Evolutionary conservation across 2,797 vertebrate species (phyloP).

Genomic region (Anomalospiza imberbis): DNA sequence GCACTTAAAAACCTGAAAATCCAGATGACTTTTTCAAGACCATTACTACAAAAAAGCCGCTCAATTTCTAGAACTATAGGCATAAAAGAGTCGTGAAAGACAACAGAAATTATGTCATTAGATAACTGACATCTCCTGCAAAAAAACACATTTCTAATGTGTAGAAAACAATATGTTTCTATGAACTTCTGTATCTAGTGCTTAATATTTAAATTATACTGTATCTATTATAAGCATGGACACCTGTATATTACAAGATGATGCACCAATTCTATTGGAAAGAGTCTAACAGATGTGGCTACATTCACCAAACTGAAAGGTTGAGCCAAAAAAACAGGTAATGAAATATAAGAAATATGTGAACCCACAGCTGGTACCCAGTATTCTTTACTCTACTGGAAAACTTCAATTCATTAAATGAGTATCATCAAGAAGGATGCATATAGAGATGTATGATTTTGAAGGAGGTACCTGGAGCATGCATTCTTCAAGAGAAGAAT

Average conservation of each 20-base stretch:
- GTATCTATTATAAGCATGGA: not conserved
- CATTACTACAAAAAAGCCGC: not conserved
- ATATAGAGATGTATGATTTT: not conserved
- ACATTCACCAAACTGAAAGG: not conserved
- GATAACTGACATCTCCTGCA: not conserved
- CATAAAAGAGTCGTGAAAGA: not conserved
- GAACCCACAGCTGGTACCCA: not conserved
- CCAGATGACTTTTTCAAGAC: not conserved
- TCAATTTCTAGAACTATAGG: not conserved
- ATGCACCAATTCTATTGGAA: not conserved
- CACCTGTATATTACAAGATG: not conserved
- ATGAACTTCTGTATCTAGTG: not conserved
- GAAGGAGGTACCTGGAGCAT: not conserved
- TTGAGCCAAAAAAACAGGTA: not conserved
- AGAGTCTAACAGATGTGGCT: not conserved
- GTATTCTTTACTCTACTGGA: not conserved
- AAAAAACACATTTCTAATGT: not conserved
- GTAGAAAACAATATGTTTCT: not conserved
- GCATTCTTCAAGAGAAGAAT: not conserved
- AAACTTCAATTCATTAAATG: not conserved
- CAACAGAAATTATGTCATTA: not conserved
- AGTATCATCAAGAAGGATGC: not conserved
- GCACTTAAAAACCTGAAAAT: not conserved
- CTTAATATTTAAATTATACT: not conserved
- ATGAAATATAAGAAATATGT: not conserved